phyloP scores from a whole-genome alignment of 2,797 vertebrate species.

The Sarcophilus harrisii region DNA sequence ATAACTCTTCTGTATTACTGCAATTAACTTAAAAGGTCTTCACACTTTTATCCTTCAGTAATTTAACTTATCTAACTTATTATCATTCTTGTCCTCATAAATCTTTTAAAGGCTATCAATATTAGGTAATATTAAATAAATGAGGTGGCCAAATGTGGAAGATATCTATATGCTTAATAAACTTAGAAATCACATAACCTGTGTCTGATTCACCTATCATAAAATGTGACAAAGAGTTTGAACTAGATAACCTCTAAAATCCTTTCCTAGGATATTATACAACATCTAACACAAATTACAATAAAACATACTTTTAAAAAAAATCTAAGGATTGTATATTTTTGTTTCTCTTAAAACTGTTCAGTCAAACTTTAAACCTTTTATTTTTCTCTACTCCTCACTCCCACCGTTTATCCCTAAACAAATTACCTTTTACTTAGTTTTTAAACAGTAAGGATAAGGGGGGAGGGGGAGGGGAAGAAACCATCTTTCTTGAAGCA shows the following conservation, averaged over 20 bases:
- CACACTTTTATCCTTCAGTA: neutral
- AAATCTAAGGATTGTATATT: neutral
- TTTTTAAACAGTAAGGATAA: neutral
- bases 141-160: neutral
- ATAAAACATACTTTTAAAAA: neutral
- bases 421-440: neutral
- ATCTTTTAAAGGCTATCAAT: neutral
- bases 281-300: neutral
- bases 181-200: neutral
- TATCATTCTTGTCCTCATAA: neutral
- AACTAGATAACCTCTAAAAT: neutral
- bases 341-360: neutral
- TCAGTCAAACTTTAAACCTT: neutral
- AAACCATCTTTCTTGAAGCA: neutral
- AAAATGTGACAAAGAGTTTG: neutral
- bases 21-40: neutral
- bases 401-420: too few relatives aligned
- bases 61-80: neutral
- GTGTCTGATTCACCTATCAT: neutral
- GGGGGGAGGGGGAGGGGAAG: accelerated
- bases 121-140: neutral
- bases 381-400: neutral
- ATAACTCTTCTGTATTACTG: neutral
- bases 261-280: neutral
- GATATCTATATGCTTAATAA: neutral